phyloP scores from a whole-genome alignment of 2,888 invertebrate genomes.

The Nymphalis urticae region DNA sequence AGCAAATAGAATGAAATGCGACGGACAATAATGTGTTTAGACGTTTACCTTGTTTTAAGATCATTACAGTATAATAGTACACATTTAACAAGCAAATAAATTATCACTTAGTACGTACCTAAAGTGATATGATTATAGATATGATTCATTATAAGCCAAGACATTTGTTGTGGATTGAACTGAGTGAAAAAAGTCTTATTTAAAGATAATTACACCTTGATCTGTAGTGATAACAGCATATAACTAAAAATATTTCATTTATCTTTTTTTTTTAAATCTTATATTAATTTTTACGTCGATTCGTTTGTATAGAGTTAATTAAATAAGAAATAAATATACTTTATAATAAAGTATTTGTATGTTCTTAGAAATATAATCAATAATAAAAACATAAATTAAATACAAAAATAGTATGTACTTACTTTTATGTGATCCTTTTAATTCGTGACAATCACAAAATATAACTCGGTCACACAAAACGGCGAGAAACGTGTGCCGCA shows the following conservation, averaged over 20 bases:
- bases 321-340: background rate
- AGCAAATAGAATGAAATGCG: background rate
- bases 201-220: too few relatives aligned
- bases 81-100: too few relatives aligned
- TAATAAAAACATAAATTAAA: background rate
- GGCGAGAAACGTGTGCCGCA: slow-evolving; percentile 55
- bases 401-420: slow-evolving; percentile 41
- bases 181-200: too few relatives aligned
- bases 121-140: too few relatives aligned
- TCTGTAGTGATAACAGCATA: too few relatives aligned
- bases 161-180: too few relatives aligned
- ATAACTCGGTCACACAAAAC: slow-evolving; percentile 46
- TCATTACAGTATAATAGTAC: too few relatives aligned
- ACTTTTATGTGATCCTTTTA: slow-evolving; percentile 50
- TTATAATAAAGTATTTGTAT: background rate
- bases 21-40: background rate
- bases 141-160: too few relatives aligned
- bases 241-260: too few relatives aligned
- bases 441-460: slow-evolving; percentile 31
- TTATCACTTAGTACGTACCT: too few relatives aligned
- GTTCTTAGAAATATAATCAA: background rate
- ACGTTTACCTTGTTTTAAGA: slow-evolving; percentile 5
- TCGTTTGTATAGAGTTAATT: too few relatives aligned
- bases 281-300: background rate
- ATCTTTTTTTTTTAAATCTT: background rate